Percentiles rank a stretch among this genome's conserved stretches.
Conservation (phyloP, 2,888 invertebrate genomes). For the Nycteola revayana region DNA sequence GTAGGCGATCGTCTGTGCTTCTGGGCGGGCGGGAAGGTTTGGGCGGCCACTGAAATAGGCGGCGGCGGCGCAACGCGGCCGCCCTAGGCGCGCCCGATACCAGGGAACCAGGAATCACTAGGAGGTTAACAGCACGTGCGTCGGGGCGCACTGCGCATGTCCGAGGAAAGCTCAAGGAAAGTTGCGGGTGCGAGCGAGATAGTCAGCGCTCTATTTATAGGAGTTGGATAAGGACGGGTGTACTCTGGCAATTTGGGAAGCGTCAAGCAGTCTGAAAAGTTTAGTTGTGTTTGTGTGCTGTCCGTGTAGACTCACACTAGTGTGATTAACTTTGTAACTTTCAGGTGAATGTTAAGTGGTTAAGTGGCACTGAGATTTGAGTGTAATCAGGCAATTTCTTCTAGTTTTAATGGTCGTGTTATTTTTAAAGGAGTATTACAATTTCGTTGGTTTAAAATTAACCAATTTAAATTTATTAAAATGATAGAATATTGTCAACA, state of each 20-base stretch:
- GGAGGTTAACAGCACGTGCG: conserved; percentile 65
- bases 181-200: conserved; percentile 54
- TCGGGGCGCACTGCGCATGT: conserved; percentile 70
- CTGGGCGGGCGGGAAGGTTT: conserved; percentile 71
- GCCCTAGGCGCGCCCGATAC: conserved; percentile 81
- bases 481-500: too few relatives aligned
- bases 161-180: conserved; percentile 69
- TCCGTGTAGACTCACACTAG: conserved; percentile 37
- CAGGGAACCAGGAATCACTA: conserved; percentile 59
- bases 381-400: too few relatives aligned
- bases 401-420: too few relatives aligned
- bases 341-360: conserved; percentile 25
- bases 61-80: conserved; percentile 75
- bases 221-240: conserved; percentile 54
- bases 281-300: conserved; percentile 32
- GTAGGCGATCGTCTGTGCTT: conserved; percentile 66
- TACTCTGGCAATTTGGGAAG: conserved; percentile 65
- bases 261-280: conserved; percentile 79
- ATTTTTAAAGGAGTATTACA: too few relatives aligned
- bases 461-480: too few relatives aligned
- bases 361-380: conserved; percentile 5
- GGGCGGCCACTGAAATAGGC: conserved; percentile 67
- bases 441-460: too few relatives aligned
- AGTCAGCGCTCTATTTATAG: conserved; percentile 51
- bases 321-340: conserved; percentile 28